Conservation (phyloP, 2,113 vertebrate species). For the Stictonetta naevosa region DNA sequence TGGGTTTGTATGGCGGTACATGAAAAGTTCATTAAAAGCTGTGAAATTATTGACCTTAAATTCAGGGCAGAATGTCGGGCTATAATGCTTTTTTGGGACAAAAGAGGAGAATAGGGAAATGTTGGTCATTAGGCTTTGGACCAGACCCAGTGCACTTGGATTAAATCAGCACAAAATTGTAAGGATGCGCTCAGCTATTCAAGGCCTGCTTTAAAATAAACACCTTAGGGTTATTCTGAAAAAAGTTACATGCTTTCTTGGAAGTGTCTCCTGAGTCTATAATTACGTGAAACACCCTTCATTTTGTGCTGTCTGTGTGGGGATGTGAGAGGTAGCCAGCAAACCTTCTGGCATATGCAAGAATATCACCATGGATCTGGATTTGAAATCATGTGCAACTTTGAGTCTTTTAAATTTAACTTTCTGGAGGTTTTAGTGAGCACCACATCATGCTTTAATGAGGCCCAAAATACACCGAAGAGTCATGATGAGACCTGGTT, state of each 20-base stretch:
- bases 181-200: neutral
- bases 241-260: neutral
- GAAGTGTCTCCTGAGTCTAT: neutral
- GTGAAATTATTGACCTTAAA: rapidly evolving
- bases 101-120: neutral
- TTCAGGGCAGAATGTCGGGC: neutral
- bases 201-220: neutral
- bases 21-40: neutral
- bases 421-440: neutral
- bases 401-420: neutral
- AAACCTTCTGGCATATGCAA: neutral
- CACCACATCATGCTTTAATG: neutral
- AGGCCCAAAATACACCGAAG: neutral
- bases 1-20: neutral
- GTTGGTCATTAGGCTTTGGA: neutral
- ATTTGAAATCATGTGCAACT: neutral
- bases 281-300: neutral
- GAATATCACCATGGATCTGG: neutral
- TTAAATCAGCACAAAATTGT: neutral
- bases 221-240: neutral
- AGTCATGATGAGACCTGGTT: neutral
- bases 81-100: neutral
- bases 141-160: neutral
- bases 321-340: neutral
- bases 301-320: neutral